These are phyloP conservation scores for Neuroscelio doddi DNA, from an alignment of 2,888 invertebrate species.

Conservation along the genomic window DNA sequence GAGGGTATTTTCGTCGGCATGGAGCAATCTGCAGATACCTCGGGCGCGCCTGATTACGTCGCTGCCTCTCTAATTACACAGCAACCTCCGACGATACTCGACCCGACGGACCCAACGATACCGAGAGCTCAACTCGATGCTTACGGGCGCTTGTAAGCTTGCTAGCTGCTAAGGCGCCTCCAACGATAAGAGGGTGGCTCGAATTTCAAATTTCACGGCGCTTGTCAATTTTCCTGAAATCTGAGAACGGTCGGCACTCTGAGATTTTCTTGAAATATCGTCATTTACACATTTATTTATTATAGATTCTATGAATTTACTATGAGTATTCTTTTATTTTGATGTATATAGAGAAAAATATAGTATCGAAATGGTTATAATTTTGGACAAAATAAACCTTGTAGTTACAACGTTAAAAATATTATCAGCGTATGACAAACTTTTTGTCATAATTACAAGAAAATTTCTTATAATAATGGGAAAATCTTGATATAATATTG, in stretches of 20 bases:
- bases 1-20: slow-evolving; percentile 41
- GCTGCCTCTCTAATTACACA: slow-evolving; percentile 58
- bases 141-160: slow-evolving; percentile 35
- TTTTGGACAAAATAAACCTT: no score
- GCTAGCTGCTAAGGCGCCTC: no score
- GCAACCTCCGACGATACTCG: slow-evolving; percentile 55
- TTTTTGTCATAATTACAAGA: no score
- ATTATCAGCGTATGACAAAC: no score
- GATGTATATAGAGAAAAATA: no score
- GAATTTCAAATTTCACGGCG: slow-evolving; percentile 47
- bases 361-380: no score
- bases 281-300: slow-evolving; percentile 22
- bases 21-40: slow-evolving; percentile 52
- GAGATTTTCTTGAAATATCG: slow-evolving; percentile 27
- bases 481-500: no score
- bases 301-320: no score
- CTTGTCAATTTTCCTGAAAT: slow-evolving; percentile 44
- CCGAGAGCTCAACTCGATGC: slow-evolving; percentile 35
- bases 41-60: slow-evolving; percentile 58
- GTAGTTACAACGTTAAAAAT: no score
- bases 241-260: slow-evolving; percentile 28
- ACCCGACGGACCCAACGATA: slow-evolving; percentile 43
- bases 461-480: no score
- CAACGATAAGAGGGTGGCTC: slow-evolving; percentile 43
- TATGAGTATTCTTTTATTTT: no score